phyloP scores from a whole-genome alignment of 1,140 invertebrate species.

The Psilanteris sp. region DNA sequence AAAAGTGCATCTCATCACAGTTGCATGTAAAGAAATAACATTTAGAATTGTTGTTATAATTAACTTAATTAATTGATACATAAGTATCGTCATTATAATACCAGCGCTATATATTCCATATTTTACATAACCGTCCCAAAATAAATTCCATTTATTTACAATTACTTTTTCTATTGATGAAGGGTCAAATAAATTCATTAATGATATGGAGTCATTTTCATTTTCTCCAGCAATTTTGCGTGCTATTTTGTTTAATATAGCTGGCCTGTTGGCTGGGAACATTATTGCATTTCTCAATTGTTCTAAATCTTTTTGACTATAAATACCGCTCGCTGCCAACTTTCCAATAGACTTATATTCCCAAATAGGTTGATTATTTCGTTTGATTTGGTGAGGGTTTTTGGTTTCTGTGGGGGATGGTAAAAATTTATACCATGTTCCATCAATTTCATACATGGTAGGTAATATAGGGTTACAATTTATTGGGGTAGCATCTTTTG shows the following conservation, averaged over 20 bases:
- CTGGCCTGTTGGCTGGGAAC: conserved; percentile 47
- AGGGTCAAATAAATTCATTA: conserved; percentile 18
- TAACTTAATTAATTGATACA: background rate
- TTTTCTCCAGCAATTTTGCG: conserved; percentile 14
- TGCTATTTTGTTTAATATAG: conserved; percentile 47
- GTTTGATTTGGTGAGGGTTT: conserved; percentile 1
- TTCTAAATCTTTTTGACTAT: background rate
- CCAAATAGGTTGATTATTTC: conserved; percentile 25
- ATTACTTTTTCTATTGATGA: conserved; percentile 32
- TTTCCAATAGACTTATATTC: background rate
- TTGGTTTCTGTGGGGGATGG: background rate
- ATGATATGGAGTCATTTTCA: background rate
- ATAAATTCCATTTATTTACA: background rate
- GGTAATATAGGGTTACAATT: conserved; percentile 6
- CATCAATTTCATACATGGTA: background rate
- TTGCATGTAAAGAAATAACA: background rate
- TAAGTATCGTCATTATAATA: background rate
- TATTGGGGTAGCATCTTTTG: background rate
- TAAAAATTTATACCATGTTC: conserved; percentile 22
- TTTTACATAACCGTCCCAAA: background rate
- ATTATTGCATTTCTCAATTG: conserved; percentile 1
- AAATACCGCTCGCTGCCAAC: conserved; percentile 27
- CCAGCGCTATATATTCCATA: conserved; percentile 38
- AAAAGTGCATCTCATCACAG: too few relatives aligned
- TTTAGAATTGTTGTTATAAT: background rate